Evolutionary conservation across 37 sponge, comb jelly and placozoan genomes (phyloP).

Genomic region (Bolinopsis microptera): DNA sequence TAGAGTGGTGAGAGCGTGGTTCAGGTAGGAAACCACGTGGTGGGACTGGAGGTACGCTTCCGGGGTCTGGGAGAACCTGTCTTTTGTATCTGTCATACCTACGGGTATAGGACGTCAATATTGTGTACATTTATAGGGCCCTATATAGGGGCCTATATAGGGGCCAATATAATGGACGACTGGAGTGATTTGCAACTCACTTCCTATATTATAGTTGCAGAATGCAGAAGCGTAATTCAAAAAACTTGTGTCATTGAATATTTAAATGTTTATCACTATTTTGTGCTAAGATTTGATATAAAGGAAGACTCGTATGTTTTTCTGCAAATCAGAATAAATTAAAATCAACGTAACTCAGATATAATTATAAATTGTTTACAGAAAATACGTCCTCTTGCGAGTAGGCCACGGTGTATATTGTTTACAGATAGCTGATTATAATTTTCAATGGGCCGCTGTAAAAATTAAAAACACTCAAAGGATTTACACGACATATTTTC

Average conservation of each 20-base stretch:
- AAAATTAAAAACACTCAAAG: too few relatives aligned
- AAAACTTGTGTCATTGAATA: too few relatives aligned
- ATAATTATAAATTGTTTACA: not conserved
- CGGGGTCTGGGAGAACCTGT: constrained; percentile 46
- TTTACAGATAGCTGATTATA: too few relatives aligned
- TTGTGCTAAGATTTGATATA: not conserved
- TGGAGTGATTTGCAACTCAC: too few relatives aligned
- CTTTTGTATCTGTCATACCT: constrained; percentile 34
- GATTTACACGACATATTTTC: too few relatives aligned
- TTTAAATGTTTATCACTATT: too few relatives aligned
- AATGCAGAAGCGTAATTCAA: too few relatives aligned
- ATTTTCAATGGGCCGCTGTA: too few relatives aligned
- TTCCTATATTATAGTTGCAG: too few relatives aligned
- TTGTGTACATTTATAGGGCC: not conserved
- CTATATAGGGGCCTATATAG: not conserved
- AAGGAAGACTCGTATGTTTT: not conserved
- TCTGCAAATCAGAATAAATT: not conserved
- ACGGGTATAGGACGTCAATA: too few relatives aligned
- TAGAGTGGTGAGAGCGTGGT: constrained; percentile 70
- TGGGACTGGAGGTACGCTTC: constrained; percentile 76
- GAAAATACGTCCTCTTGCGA: too few relatives aligned
- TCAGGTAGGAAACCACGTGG: constrained; percentile 74
- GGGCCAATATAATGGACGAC: too few relatives aligned
- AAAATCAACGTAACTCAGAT: not conserved
- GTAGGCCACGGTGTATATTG: not conserved